Evolutionary conservation across 2,888 invertebrate species (phyloP).

Genomic region (Pediacus dermestoides): DNA sequence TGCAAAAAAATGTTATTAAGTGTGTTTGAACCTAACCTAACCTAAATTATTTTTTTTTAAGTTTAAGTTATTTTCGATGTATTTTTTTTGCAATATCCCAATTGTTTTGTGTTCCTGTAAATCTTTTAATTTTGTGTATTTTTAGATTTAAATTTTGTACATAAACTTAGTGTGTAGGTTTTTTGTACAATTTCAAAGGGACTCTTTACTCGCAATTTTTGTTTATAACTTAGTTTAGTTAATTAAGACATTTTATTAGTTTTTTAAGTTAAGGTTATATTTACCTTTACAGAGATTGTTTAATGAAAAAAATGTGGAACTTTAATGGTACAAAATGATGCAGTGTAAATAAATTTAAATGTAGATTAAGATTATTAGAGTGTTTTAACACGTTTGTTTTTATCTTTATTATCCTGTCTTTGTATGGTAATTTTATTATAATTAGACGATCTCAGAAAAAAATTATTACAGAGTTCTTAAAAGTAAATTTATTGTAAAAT

Average conservation of each 20-base stretch:
- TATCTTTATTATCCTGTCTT: no score
- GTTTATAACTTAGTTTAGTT: constrained; percentile 12
- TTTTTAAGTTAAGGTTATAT: constrained; percentile 11
- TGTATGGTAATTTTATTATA: no score
- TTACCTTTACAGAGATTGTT: constrained; percentile 4
- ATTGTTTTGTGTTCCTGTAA: constrained; percentile 12
- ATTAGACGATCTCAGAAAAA: no score
- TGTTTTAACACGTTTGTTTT: no score
- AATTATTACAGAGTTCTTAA: no score
- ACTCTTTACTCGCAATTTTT: constrained; percentile 22
- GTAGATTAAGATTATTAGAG: no score
- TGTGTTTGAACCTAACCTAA: not conserved
- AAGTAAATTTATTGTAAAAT: no score
- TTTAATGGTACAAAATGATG: no score
- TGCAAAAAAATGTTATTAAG: not conserved
- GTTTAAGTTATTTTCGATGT: constrained; percentile 6
- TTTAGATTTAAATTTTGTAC: constrained; percentile 12
- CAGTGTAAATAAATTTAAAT: no score
- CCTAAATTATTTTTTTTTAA: not conserved
- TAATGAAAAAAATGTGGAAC: no score
- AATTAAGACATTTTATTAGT: constrained; percentile 10
- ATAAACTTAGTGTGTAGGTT: constrained; percentile 10
- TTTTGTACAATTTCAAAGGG: constrained; percentile 20
- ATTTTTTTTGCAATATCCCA: constrained; percentile 16
- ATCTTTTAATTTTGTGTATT: constrained; percentile 1